Evolutionary conservation across 2,888 invertebrate genomes (phyloP).

Genomic region (Drosophila ochracea): DNA sequence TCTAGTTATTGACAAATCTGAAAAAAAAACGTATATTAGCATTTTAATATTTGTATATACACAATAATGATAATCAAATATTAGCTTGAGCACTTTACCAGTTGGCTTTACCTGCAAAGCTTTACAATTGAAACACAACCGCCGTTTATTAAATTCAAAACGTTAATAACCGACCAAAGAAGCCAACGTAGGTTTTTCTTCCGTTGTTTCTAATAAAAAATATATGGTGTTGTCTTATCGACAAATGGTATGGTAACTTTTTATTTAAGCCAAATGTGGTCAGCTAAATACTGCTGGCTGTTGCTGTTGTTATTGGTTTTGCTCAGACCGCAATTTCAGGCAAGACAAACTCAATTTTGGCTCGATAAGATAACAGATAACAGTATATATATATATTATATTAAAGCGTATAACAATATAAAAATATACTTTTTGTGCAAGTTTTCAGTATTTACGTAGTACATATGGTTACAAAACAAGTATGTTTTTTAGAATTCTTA

Average conservation of each 20-base stretch:
- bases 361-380: conserved; percentile 56
- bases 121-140: conserved; percentile 42
- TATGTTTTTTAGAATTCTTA: neutral
- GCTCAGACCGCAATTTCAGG: conserved; percentile 40
- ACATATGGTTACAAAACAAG: neutral
- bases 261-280: conserved; percentile 70
- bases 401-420: conserved; percentile 5
- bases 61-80: neutral
- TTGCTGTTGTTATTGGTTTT: conserved; percentile 20
- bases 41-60: neutral
- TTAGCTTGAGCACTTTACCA: neutral
- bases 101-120: conserved; percentile 13
- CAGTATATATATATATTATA: conserved; percentile 25
- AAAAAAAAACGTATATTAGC: conserved; percentile 4
- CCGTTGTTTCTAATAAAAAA: conserved; percentile 54
- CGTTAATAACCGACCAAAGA: conserved; percentile 47
- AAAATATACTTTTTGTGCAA: neutral
- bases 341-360: conserved; percentile 58
- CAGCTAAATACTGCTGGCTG: conserved; percentile 47
- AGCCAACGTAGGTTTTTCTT: conserved; percentile 19
- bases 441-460: neutral
- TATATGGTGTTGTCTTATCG: conserved; percentile 58
- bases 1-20: conserved; percentile 30
- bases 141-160: conserved; percentile 36
- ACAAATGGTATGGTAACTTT: conserved; percentile 62